phyloP scores from a whole-genome alignment of 2,797 vertebrate genomes.

The Urocyon cinereoargenteus region DNA sequence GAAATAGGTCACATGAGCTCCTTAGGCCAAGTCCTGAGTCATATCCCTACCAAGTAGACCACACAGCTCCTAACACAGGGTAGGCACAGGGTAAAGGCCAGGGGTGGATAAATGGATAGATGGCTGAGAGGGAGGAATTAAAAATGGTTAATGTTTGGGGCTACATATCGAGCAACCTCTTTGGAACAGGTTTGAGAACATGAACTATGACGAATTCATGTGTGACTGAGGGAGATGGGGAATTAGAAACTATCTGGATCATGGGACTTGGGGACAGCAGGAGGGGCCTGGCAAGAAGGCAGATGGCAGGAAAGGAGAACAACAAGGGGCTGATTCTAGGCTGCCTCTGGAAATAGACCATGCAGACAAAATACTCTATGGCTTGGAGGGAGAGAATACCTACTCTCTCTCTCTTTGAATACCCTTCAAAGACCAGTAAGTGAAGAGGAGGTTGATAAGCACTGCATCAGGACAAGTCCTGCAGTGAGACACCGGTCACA shows the following conservation, averaged over 20 bases:
- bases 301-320: not conserved
- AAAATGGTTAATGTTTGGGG: not conserved
- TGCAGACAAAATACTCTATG: not conserved
- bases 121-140: not conserved
- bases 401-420: too few relatives aligned
- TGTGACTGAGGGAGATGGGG: not conserved
- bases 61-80: not conserved
- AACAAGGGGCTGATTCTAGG: not conserved
- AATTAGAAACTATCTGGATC: not conserved
- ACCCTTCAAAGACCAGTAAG: not conserved
- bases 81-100: not conserved
- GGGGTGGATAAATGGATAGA: not conserved
- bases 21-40: not conserved
- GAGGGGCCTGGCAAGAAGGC: not conserved
- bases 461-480: not conserved
- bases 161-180: not conserved
- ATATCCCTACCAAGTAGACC: not conserved
- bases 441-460: not conserved
- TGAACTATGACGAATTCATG: not conserved
- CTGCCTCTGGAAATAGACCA: not conserved
- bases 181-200: not conserved
- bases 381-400: not conserved
- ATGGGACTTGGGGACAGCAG: not conserved
- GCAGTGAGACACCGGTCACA: not conserved
- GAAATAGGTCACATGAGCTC: not conserved